Evolutionary conservation across 2,797 vertebrate genomes (phyloP), one percentile per base, ranked within the genome.

Genomic region (Xyrichtys novacula): DNA sequence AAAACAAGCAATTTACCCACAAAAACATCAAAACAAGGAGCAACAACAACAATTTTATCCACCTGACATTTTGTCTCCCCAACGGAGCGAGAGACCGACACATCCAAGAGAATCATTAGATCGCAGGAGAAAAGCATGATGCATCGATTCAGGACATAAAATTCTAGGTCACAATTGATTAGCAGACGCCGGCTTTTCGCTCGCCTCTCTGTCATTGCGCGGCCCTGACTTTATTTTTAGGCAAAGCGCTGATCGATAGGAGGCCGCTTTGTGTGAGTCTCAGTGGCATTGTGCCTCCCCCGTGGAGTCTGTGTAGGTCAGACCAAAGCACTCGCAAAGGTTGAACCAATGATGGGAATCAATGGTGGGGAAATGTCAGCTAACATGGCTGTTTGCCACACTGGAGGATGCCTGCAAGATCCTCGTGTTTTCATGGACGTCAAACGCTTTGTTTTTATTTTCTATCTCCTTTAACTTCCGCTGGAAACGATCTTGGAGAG

Each of bases 291-390:
- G 81, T 65, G 68, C 60, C 78, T 75, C 80, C 84, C 84, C 88
- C 5, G 50, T 1, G 58, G 88, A 87, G 83, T 71, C 65, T 0
- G 62, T 66, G 80, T 82, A 85, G 91, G 89, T 92, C 90, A 90
- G 80, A 76, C 55, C 74, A 55, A 78, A 82, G 74, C 84, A 50
- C 78, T 76, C 50, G 20, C 20, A 89, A 91, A 92, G 89, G 89
- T 91, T 84, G 86, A 83, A 68, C 62, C 83, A 63, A 85, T 89
- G 86, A 90, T 88, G 80, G 86, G 77, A 88, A 91, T 92, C 90
- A 86, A 84, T 91, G 82, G 65, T 57, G 80, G 76, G 74, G 85
- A 91, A 92, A 92, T 90, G 89, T 92, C 89, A 90, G 38, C 85
- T 76, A 87, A 80, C 72, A 49, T 49, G 70, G 52, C 76, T 85